These are phyloP conservation scores for Melanocharis versteri DNA, from an alignment of 2,113 vertebrate species.

Conservation along the genomic window DNA sequence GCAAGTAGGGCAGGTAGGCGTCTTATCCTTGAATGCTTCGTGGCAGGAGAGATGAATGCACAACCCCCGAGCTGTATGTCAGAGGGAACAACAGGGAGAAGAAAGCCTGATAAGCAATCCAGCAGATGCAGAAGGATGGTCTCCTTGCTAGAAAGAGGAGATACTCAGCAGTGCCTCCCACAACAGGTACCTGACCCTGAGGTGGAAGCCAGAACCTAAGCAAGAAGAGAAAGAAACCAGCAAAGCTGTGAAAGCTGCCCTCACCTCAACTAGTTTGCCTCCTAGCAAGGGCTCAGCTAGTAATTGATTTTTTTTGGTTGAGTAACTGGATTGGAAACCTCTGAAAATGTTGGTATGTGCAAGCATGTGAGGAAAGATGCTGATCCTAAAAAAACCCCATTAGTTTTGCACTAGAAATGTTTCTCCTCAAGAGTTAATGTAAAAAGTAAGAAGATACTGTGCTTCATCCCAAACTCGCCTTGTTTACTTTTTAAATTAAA, in stretches of 20 bases:
- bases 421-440: not conserved
- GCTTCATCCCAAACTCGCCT: not conserved
- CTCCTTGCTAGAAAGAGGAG: not conserved
- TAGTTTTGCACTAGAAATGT: not conserved
- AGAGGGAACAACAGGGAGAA: not conserved
- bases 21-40: not conserved
- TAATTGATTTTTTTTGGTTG: not conserved
- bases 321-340: not conserved
- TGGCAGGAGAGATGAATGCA: not conserved
- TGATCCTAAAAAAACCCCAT: not conserved
- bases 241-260: not conserved
- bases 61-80: not conserved
- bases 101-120: not conserved
- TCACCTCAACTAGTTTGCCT: not conserved
- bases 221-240: not conserved
- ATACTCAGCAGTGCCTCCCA: not conserved
- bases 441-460: not conserved
- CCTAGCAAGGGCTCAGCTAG: not conserved
- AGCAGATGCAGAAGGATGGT: not conserved
- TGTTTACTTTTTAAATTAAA: not conserved
- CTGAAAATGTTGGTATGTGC: not conserved
- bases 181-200: not conserved
- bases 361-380: not conserved
- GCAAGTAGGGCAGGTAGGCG: not conserved
- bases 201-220: not conserved